Base-by-base conservation (phyloP, 2,113 vertebrate species). In the Struthidea cinerea region DNA sequence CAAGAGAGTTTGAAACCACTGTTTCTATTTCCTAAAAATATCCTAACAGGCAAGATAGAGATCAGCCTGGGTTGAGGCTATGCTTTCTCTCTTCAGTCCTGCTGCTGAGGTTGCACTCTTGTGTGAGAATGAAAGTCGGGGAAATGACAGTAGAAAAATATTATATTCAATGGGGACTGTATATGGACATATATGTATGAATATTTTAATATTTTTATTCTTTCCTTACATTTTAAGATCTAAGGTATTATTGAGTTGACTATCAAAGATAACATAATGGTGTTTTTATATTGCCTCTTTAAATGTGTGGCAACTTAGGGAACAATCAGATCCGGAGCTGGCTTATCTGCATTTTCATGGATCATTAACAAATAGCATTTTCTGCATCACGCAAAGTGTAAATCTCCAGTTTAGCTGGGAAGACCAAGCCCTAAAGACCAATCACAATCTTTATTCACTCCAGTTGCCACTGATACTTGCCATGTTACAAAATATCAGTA, bases 321-420 rank as follows among this genome's bases (percentile, higher is more conserved):
- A 89, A 50, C 23, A 85, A 67, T 67, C 20, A 33, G 19, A 50
- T 84, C 24, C 35, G 32, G n/a, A 63, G 52, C 6, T 18, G 22
- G 64, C 83, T 93, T 64, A 94, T 79, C 21, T 97, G 57, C 30
- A 22, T 95, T 95, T 94, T 92, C 57, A 65, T 63, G 63, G 35
- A 61, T 93, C 37, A 68, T 85, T 93, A 89, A 81, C 33, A 93
- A 85, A 50, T 18, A 68, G 35, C 6, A 21, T 82, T 96, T 95
- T 80, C 71, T 82, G 60, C 84, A 78, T 69, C 88, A 60, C 35
- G 39, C 16, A 12, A 78, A 94, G 32, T 63, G 3, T 16, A 57
- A n/a, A 24, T 50, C 70, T 68, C 26, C 73, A 68, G 71, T 73
- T 70, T 28, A 89, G 23, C 59, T 85, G 23, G 64, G 32, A 69